Evolutionary conservation across 2,113 vertebrate species (phyloP).

Genomic region (Argyrosomus japonicus): DNA sequence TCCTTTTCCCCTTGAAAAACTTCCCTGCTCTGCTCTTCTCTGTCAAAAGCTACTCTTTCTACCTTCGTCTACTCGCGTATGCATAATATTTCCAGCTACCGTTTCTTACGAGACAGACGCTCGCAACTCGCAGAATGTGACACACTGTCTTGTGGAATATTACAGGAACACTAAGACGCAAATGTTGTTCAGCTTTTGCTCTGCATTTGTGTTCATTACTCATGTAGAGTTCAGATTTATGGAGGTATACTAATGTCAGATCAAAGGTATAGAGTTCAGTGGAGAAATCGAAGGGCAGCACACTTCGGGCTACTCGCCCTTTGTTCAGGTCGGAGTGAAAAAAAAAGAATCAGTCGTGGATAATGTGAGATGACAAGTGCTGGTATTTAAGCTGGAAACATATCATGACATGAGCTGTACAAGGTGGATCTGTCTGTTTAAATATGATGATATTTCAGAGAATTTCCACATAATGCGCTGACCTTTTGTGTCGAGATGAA

Average conservation of each 20-base stretch:
- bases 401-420: slow-evolving; percentile 23
- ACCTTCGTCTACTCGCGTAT: slow-evolving; percentile 29
- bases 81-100: slow-evolving; percentile 60
- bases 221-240: neutral
- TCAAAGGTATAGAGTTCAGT: slow-evolving; percentile 37
- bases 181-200: slow-evolving; percentile 17
- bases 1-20: slow-evolving; percentile 21
- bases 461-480: slow-evolving; percentile 28
- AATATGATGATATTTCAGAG: slow-evolving; percentile 56
- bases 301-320: slow-evolving; percentile 23
- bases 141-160: neutral
- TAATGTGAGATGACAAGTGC: slow-evolving; percentile 41
- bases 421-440: slow-evolving; percentile 2
- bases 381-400: slow-evolving; percentile 55
- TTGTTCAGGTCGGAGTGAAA: slow-evolving; percentile 20
- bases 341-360: slow-evolving; percentile 5
- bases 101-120: slow-evolving; percentile 53
- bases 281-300: slow-evolving; percentile 8
- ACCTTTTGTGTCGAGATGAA: slow-evolving; percentile 56
- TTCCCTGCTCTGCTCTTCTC: neutral
- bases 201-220: neutral
- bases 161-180: neutral
- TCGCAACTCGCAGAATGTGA: neutral
- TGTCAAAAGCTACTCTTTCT: slow-evolving; percentile 7
- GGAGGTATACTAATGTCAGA: neutral